Base-by-base conservation (phyloP, 2,797 vertebrate genomes). In the Notoglanidium macrostoma region DNA sequence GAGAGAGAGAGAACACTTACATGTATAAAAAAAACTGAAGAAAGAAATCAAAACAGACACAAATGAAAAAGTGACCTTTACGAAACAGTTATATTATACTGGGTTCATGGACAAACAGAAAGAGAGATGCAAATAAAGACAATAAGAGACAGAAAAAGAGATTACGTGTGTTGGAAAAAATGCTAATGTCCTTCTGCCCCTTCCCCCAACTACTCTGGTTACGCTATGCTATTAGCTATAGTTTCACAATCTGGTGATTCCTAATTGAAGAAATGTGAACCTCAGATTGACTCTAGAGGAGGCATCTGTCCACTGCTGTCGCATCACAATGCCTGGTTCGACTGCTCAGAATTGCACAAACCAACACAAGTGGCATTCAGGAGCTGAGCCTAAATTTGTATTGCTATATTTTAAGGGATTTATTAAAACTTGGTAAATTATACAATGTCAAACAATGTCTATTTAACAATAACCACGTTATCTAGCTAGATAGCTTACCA, bases 71-170 rank as follows among this genome's bases (percentile, higher is more conserved):
- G 40, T 65, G 79, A 46, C 40, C 80, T 65, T 49, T 29, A 67
- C n/a, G n/a, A 67, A 51, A 83, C 44, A 67, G 63, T 83, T 83
- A 83, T 32, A 83, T 83, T 83, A 29, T 67, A 32, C 63, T 83
- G 61, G 17, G 44, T 51, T 67, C 0, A n/a, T 12, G 26, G 40
- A 82, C 44, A 49, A 26, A 83, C 80, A 67, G 61, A 40, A 63
- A 23, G 14, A 49, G 59, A 46, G 59, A 49, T 7, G 59, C 79
- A 49, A 49, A 80, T 46, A 65, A 49, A 82, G 23, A 82, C 9
- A 82, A 65, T 80, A 63, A 81, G 79, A 65, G 40, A 65, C 44
- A 83, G 8, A 51, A 17, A 65, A 29, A 67, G 44, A 67, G 40
- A 51, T 83, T 32, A 51, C 67, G 26, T 51, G 46, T 32, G 19